Conservation (phyloP, 2,113 vertebrate species). For the Recurvirostra avosetta region DNA sequence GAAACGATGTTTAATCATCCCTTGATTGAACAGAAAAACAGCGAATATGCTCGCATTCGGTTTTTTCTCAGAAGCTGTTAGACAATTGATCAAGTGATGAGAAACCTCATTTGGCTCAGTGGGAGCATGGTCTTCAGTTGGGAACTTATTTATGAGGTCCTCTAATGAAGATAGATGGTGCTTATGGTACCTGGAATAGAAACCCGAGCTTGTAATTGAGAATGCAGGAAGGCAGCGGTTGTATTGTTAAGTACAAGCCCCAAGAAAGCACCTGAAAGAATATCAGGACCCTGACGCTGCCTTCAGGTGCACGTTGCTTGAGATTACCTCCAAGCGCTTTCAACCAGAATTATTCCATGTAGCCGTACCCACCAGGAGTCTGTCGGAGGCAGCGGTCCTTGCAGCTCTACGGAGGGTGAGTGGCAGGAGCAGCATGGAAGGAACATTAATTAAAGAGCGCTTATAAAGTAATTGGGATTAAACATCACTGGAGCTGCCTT, state of each 20-base stretch:
- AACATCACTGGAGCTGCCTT: not conserved
- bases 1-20: not conserved
- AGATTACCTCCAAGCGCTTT: not conserved
- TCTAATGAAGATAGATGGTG: conserved; percentile 15
- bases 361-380: not conserved
- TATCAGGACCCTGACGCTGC: not conserved
- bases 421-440: not conserved
- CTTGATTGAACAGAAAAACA: not conserved
- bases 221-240: not conserved
- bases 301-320: not conserved
- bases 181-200: not conserved
- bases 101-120: conserved; percentile 2
- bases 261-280: not conserved
- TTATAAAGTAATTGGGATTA: not conserved
- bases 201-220: not conserved
- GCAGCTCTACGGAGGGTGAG: not conserved
- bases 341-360: not conserved
- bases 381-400: not conserved
- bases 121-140: not conserved
- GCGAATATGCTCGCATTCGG: not conserved
- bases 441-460: not conserved
- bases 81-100: not conserved
- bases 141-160: conserved; percentile 16
- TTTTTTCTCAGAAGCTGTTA: not conserved
- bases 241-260: not conserved